Conservation (phyloP, 2,797 vertebrate species). For the Agapornis canus region DNA sequence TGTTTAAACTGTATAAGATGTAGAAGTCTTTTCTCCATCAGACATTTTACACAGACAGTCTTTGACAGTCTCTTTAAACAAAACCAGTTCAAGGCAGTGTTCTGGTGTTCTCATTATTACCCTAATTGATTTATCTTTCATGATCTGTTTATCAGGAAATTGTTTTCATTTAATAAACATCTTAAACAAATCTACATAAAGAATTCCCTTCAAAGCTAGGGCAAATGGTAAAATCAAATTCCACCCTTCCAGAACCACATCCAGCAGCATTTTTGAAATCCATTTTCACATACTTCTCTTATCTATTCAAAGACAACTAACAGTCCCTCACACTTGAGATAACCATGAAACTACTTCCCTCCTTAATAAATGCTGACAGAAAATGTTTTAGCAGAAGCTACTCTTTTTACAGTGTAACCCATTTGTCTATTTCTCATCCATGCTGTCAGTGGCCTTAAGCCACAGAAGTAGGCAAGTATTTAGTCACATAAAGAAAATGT, state of each 20-base stretch:
- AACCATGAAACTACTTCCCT: conserved; percentile 22
- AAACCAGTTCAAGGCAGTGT: neutral
- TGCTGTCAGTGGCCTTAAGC: neutral
- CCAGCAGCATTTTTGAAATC: conserved; percentile 31
- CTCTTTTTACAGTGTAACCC: neutral
- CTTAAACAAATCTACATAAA: neutral
- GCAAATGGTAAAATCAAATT: conserved; percentile 36
- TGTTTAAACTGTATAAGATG: neutral
- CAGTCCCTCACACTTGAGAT: conserved; percentile 40
- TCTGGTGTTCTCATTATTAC: neutral
- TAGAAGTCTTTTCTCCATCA: neutral
- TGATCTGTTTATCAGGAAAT: conserved; percentile 44
- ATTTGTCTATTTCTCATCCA: neutral
- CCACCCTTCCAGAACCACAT: conserved; percentile 19
- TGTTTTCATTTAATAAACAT: conserved; percentile 39
- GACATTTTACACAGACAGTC: neutral
- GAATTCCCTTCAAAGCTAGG: conserved; percentile 10
- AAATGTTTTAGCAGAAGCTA: conserved; percentile 20
- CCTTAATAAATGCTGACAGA: conserved; percentile 41
- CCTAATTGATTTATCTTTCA: neutral
- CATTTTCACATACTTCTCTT: conserved; percentile 62
- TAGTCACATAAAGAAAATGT: neutral
- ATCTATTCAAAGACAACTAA: conserved; percentile 40
- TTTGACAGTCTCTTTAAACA: neutral
- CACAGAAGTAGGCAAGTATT: neutral